These are phyloP conservation scores for Cryptocephalus primarius DNA, from an alignment of 2,888 invertebrate genomes.

Conservation along the genomic window DNA sequence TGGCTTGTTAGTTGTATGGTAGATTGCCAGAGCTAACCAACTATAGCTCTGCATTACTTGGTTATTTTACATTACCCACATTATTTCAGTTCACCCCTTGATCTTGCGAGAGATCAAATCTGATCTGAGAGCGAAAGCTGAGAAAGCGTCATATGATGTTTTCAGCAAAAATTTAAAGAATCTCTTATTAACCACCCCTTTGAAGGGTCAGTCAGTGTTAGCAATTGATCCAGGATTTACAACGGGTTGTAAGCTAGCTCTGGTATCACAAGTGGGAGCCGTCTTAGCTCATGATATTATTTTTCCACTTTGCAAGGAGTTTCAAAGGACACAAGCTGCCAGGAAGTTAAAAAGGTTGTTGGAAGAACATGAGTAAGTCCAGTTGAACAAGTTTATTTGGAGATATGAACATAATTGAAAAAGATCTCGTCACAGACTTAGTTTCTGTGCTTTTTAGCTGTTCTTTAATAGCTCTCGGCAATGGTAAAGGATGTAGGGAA, in stretches of 20 bases:
- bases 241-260: slow-evolving; percentile 82
- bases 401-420: too few relatives aligned
- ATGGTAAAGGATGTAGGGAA: slow-evolving; percentile 83
- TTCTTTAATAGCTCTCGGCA: slow-evolving; percentile 77
- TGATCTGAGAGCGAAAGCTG: slow-evolving; percentile 63
- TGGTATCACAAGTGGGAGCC: slow-evolving; percentile 61
- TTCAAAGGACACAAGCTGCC: slow-evolving; percentile 24
- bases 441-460: slow-evolving; percentile 41
- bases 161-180: slow-evolving; percentile 79
- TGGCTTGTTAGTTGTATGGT: too few relatives aligned
- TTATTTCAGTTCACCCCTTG: slow-evolving; percentile 50
- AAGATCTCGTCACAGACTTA: neutral
- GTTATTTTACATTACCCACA: slow-evolving; percentile 16
- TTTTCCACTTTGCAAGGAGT: slow-evolving; percentile 46
- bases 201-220: slow-evolving; percentile 66
- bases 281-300: slow-evolving; percentile 59
- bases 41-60: too few relatives aligned
- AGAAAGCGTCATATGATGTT: slow-evolving; percentile 72
- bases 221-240: slow-evolving; percentile 86
- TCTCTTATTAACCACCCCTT: slow-evolving; percentile 67
- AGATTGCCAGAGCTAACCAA: too few relatives aligned
- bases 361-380: slow-evolving; percentile 42
- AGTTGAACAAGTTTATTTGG: too few relatives aligned
- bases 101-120: slow-evolving; percentile 58
- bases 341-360: slow-evolving; percentile 44